Evolutionary conservation across 1,140 invertebrate genomes (phyloP).

Genomic region (Prorops nasuta): DNA sequence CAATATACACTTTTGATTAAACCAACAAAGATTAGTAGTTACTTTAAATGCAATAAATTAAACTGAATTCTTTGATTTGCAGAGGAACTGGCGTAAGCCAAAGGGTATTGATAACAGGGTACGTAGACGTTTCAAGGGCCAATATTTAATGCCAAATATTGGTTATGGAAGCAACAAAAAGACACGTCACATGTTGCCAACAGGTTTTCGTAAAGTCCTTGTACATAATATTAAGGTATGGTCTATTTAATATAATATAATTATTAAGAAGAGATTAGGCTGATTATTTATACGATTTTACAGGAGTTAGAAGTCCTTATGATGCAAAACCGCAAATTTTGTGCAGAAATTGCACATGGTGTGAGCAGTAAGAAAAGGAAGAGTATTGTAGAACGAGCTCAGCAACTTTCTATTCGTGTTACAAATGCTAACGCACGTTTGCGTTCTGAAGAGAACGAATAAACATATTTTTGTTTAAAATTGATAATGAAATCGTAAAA

Average conservation of each 20-base stretch:
- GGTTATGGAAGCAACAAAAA: slow-evolving; percentile 96
- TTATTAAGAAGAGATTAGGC: slow-evolving; percentile 3
- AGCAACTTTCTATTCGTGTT: slow-evolving; percentile 91
- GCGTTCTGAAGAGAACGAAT: slow-evolving; percentile 97
- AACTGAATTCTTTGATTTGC: too few relatives aligned
- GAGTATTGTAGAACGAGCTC: slow-evolving; percentile 92
- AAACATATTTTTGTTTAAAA: slow-evolving; percentile 59
- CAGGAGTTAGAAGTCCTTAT: slow-evolving; percentile 98
- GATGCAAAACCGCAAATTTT: slow-evolving; percentile 98
- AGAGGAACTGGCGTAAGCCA: slow-evolving; percentile 88
- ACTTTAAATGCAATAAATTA: too few relatives aligned
- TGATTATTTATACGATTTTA: slow-evolving; percentile 9
- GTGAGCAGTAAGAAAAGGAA: slow-evolving; percentile 97
- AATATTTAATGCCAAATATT: slow-evolving; percentile 98
- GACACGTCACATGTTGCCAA: slow-evolving; percentile 94
- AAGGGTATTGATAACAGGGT: slow-evolving; percentile 99
- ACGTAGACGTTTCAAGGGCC: slow-evolving; percentile 96
- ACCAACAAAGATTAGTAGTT: too few relatives aligned
- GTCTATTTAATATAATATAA: slow-evolving; percentile 8
- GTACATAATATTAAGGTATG: slow-evolving; percentile 80
- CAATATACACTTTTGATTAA: too few relatives aligned
- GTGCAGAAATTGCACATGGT: slow-evolving; percentile 95
- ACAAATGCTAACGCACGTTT: slow-evolving; percentile 95
- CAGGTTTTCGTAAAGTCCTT: slow-evolving; percentile 93
- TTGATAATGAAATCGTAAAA: too few relatives aligned